Evolutionary conservation across 2,888 invertebrate genomes (phyloP).

Genomic region (Spialia ferax): DNA sequence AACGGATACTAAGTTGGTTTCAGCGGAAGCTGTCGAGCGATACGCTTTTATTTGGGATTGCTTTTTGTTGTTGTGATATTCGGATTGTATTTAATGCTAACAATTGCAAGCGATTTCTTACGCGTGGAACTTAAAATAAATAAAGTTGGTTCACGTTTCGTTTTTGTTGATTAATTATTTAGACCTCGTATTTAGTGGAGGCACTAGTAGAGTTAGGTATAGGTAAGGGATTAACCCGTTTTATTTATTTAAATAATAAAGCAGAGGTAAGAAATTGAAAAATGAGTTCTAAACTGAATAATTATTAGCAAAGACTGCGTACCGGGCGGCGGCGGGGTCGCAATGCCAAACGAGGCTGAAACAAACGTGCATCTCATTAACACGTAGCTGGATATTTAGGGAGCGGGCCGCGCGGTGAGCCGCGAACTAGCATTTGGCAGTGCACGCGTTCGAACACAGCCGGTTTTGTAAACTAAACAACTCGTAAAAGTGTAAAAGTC

Average conservation of each 20-base stretch:
- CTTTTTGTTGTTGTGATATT: constrained; percentile 18
- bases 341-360: constrained; percentile 75
- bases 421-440: constrained; percentile 86
- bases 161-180: no score
- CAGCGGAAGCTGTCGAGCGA: constrained; percentile 49
- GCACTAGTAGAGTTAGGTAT: no score
- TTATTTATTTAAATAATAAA: no score
- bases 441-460: constrained; percentile 69
- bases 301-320: constrained; percentile 28
- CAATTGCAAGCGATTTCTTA: not conserved
- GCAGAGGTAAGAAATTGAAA: no score
- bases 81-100: not conserved
- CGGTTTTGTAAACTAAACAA: constrained; percentile 83
- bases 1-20: constrained; percentile 68
- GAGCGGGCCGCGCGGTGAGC: constrained; percentile 78
- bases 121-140: no score
- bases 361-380: constrained; percentile 80
- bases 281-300: not conserved
- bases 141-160: no score
- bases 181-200: no score
- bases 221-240: no score
- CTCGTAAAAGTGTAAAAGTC: constrained; percentile 86
- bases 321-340: constrained; percentile 46
- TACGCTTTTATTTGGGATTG: constrained; percentile 44
- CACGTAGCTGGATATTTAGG: constrained; percentile 78